Conservation (phyloP, 2,888 invertebrate species). For the Epistrophe eligans region DNA sequence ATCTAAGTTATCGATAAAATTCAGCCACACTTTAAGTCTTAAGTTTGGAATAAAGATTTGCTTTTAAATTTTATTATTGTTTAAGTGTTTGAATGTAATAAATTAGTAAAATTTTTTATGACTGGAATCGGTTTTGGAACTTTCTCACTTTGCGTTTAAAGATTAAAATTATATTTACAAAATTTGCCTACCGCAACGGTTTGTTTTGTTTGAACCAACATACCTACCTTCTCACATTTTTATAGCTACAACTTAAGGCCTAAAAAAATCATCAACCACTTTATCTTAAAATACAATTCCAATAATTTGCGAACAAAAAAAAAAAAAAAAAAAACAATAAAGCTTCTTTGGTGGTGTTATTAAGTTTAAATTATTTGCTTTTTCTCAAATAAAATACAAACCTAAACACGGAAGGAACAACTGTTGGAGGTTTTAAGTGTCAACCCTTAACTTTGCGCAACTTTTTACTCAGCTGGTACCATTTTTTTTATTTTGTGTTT, state of each 20-base stretch:
- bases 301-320: not conserved
- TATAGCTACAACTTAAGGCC: not conserved
- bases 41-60: no score
- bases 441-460: not conserved
- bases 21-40: no score
- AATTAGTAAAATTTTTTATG: no score
- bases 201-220: not conserved
- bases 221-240: not conserved
- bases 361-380: constrained; percentile 10
- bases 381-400: not conserved
- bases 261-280: not conserved
- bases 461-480: constrained; percentile 1
- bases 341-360: not conserved
- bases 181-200: no score
- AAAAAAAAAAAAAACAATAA: not conserved
- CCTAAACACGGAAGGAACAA: not conserved
- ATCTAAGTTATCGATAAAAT: no score
- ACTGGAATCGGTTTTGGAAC: no score
- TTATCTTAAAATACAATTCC: not conserved
- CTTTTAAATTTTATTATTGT: no score
- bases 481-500: not conserved
- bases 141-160: no score
- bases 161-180: no score
- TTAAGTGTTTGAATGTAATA: no score
- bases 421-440: constrained; percentile 4